Percentiles rank a stretch among this genome's conserved stretches.
Evolutionary conservation across 53 echinoderm and acorn worm genomes (phyloP).

Genomic region (Mesocentrotus franciscanus): DNA sequence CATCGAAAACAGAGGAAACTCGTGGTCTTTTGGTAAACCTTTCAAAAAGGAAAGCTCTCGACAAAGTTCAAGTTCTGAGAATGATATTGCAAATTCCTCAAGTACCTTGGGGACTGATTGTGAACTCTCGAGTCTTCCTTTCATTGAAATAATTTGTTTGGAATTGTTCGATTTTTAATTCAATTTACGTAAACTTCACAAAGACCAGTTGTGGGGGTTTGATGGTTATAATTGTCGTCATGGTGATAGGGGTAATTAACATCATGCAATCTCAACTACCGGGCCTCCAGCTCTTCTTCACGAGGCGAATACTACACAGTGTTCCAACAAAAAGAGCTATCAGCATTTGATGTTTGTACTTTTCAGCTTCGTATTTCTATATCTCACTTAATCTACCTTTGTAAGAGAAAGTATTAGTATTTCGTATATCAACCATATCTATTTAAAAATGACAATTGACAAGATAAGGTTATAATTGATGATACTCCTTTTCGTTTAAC

Average conservation of each 20-base stretch:
- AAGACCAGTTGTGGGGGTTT: not conserved
- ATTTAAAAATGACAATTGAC: too few relatives aligned
- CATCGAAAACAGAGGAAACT: not conserved
- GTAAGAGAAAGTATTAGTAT: too few relatives aligned
- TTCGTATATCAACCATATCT: too few relatives aligned
- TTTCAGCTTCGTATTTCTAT: too few relatives aligned
- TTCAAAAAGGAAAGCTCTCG: not conserved
- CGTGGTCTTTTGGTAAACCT: constrained; percentile 8
- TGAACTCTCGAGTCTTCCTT: not conserved
- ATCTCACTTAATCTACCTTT: too few relatives aligned
- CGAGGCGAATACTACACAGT: not conserved
- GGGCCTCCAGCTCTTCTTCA: constrained; percentile 35
- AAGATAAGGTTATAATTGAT: too few relatives aligned
- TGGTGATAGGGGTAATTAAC: constrained; percentile 41
- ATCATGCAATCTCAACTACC: constrained; percentile 15
- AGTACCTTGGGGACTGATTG: not conserved
- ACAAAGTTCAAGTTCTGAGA: constrained; percentile 1
- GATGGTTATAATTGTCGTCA: constrained; percentile 20
- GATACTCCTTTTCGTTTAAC: too few relatives aligned
- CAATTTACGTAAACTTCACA: constrained; percentile 42
- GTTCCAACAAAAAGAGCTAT: not conserved
- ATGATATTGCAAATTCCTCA: constrained; percentile 47
- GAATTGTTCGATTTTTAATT: constrained; percentile 38
- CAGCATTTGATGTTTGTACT: too few relatives aligned
- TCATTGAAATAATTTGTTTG: constrained; percentile 18